These are phyloP conservation scores for Agrotis ipsilon DNA, from an alignment of 2,888 invertebrate species.

Conservation along the genomic window DNA sequence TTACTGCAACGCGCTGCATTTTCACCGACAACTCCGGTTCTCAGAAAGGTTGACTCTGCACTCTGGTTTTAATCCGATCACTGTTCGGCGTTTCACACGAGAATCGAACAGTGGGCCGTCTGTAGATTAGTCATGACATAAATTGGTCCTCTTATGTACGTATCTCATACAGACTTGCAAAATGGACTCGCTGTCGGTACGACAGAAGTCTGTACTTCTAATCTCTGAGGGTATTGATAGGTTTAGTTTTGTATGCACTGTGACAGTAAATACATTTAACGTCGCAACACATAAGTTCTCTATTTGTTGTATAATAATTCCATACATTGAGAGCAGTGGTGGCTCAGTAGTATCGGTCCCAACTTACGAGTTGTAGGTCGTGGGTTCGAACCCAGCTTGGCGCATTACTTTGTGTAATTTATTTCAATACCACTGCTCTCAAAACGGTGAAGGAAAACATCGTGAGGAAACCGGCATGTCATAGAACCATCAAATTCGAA, in stretches of 20 bases:
- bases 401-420: no score
- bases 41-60: slow-evolving; percentile 54
- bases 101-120: slow-evolving; percentile 71
- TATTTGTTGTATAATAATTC: no score
- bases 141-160: slow-evolving; percentile 76
- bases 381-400: no score
- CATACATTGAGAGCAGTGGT: no score
- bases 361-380: no score
- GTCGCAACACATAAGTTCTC: not conserved
- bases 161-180: slow-evolving; percentile 67
- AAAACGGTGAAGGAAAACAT: no score
- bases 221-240: slow-evolving; percentile 25
- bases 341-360: no score
- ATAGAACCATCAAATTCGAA: no score
- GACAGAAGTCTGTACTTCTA: slow-evolving; percentile 28
- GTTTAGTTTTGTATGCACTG: slow-evolving; percentile 13
- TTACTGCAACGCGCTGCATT: slow-evolving; percentile 3
- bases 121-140: slow-evolving; percentile 77
- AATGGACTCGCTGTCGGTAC: slow-evolving; percentile 65
- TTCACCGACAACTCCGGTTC: slow-evolving; percentile 30
- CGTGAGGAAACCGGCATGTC: no score
- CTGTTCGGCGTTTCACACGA: slow-evolving; percentile 73
- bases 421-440: no score
- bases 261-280: not conserved
- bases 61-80: slow-evolving; percentile 77